A percentile compares a stretch with the other conserved stretches of the same genome.
Conservation (phyloP, 2,888 invertebrate species). For the Theristus sp. region DNA sequence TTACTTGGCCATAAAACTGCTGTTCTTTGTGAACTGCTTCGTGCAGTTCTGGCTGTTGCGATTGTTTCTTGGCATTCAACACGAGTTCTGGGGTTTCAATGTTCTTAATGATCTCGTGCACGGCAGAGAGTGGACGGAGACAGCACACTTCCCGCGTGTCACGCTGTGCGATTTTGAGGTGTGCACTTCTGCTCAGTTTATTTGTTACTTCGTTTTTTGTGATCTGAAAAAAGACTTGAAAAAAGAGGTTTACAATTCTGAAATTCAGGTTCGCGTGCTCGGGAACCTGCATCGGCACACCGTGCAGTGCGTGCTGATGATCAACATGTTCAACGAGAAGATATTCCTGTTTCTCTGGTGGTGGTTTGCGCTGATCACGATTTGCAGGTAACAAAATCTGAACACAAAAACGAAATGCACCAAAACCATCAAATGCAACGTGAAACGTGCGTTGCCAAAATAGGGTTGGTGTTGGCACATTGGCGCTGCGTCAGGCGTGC, state of each 20-base stretch:
- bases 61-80: slow-evolving; percentile 20
- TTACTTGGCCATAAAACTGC: slow-evolving; percentile 19
- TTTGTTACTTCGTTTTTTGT: too few relatives aligned
- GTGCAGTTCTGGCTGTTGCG: slow-evolving; percentile 11
- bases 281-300: slow-evolving; percentile 26
- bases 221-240: too few relatives aligned
- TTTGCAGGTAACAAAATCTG: slow-evolving; percentile 11
- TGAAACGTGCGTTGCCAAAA: too few relatives aligned
- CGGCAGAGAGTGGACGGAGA: slow-evolving; percentile 26
- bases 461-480: too few relatives aligned
- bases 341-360: slow-evolving; percentile 27
- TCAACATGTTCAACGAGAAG: slow-evolving; percentile 17
- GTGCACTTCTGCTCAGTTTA: background rate
- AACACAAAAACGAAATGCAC: too few relatives aligned
- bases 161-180: slow-evolving; percentile 26
- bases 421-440: too few relatives aligned
- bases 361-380: slow-evolving; percentile 21
- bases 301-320: slow-evolving; percentile 26
- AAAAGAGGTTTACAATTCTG: background rate
- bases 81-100: slow-evolving; percentile 23
- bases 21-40: slow-evolving; percentile 22
- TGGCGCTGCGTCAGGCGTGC: too few relatives aligned
- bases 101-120: slow-evolving; percentile 18
- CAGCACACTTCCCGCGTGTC: slow-evolving; percentile 25
- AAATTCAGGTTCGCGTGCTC: slow-evolving; percentile 18